Conservation (phyloP, 2,113 vertebrate genomes). For the Salvelinus sp. region DNA sequence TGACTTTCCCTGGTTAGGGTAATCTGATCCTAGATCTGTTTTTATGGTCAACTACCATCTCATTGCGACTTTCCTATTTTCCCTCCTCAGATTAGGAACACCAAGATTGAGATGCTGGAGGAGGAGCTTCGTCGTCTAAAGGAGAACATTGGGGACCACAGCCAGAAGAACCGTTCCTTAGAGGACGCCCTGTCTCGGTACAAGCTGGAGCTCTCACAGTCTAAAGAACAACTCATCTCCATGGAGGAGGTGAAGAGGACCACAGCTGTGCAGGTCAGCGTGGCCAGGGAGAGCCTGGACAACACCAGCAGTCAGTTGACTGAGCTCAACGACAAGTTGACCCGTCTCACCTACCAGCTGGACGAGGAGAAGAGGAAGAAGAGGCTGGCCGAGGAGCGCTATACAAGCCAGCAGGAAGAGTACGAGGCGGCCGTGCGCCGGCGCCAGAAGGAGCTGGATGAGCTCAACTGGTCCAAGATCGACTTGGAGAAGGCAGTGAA, state of each 20-base stretch:
- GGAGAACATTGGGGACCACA: constrained; percentile 82
- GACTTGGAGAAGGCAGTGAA: constrained; percentile 92
- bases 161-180: constrained; percentile 85
- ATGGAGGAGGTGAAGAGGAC: constrained; percentile 86
- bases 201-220: constrained; percentile 82
- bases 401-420: constrained; percentile 88
- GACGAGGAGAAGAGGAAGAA: constrained; percentile 93
- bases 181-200: constrained; percentile 84
- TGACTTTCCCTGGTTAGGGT: no score
- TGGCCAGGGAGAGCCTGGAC: constrained; percentile 84
- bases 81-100: constrained; percentile 86
- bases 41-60: background rate
- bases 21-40: background rate
- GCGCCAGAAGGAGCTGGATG: constrained; percentile 90
- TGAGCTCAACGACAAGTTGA: constrained; percentile 86
- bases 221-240: constrained; percentile 81
- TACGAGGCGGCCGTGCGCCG: constrained; percentile 86
- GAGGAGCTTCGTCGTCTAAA: constrained; percentile 87
- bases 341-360: constrained; percentile 82
- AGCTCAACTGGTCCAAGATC: constrained; percentile 85
- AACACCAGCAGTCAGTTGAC: constrained; percentile 85
- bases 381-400: constrained; percentile 89
- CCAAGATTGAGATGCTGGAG: constrained; percentile 90
- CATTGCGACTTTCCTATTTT: constrained; percentile 15
- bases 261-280: constrained; percentile 75